These are phyloP conservation scores for Pluvialis apricaria DNA, from an alignment of 2,113 vertebrate species.

Conservation along the genomic window DNA sequence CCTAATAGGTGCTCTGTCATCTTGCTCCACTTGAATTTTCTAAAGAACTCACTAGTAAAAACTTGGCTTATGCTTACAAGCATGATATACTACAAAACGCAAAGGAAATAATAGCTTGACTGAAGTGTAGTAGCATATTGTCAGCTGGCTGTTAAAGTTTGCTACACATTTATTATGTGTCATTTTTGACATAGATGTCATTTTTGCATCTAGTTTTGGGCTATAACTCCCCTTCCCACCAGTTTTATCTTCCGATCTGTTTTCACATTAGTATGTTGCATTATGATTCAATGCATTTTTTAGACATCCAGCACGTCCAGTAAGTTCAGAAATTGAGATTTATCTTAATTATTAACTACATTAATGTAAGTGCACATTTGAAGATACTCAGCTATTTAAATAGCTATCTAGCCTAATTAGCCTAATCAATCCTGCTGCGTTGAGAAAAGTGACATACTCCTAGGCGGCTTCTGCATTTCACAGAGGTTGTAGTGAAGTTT, in stretches of 20 bases:
- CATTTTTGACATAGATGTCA: no score
- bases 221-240: background rate
- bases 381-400: background rate
- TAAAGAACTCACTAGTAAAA: background rate
- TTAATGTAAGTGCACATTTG: background rate
- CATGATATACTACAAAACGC: background rate
- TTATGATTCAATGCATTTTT: background rate
- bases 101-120: background rate
- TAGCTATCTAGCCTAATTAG: background rate
- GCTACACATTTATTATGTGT: background rate
- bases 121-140: background rate
- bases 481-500: background rate
- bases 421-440: background rate
- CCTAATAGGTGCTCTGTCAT: background rate
- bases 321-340: background rate
- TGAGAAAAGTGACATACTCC: background rate
- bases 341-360: background rate
- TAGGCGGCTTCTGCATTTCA: background rate
- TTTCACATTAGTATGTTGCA: background rate
- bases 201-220: background rate
- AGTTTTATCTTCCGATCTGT: background rate
- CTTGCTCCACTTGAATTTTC: background rate
- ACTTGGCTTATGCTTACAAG: background rate
- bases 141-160: background rate
- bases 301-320: background rate